phyloP scores from a whole-genome alignment of 35 echinoderm and acorn worm genomes.

The Heliocidaris erythrogramma region DNA sequence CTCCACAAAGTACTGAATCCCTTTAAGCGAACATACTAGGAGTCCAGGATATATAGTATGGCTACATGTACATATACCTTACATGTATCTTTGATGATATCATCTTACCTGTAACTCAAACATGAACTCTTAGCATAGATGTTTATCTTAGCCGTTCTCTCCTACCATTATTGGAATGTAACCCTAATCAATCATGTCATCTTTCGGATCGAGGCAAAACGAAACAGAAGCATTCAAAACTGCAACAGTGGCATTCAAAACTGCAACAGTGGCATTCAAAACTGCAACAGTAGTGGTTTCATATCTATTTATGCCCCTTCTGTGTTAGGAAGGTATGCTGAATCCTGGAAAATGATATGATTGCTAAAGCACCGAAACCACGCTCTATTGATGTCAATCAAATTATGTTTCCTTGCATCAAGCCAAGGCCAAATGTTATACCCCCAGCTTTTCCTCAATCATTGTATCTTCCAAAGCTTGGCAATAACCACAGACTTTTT shows the following conservation, averaged over 20 bases:
- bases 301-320: background rate
- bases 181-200: background rate
- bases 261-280: background rate
- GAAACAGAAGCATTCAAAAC: background rate
- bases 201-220: background rate
- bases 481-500: background rate
- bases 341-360: background rate
- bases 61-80: background rate
- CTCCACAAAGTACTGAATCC: too few species aligned
- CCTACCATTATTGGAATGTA: background rate
- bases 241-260: background rate
- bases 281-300: constrained; percentile 16
- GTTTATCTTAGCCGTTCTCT: background rate
- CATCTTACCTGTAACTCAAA: background rate
- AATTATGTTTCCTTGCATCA: constrained; percentile 11
- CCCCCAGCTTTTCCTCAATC: background rate
- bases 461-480: background rate
- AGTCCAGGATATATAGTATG: too few species aligned
- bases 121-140: background rate
- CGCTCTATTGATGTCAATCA: background rate
- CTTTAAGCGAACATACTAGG: background rate
- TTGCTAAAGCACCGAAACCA: background rate
- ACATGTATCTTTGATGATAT: background rate
- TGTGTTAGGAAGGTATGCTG: background rate
- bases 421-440: background rate